A percentile compares a stretch with the other conserved stretches of the same genome.
Evolutionary conservation across 2,888 invertebrate species (phyloP).

Genomic region (Himalopsyche kuldschensis): DNA sequence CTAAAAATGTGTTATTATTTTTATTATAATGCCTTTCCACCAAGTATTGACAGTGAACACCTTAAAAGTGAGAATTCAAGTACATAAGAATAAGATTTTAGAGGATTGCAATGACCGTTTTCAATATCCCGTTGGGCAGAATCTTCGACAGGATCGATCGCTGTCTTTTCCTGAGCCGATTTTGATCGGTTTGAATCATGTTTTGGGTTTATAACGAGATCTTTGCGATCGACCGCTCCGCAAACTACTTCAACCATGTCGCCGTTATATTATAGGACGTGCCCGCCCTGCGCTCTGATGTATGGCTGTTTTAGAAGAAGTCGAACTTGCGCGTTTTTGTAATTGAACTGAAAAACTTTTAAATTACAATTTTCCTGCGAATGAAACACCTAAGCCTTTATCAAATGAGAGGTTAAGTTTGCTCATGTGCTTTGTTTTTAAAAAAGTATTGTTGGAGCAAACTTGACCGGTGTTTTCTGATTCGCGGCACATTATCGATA

Average conservation of each 20-base stretch:
- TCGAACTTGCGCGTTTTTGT: not conserved
- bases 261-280: not conserved
- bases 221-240: not conserved
- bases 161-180: not conserved
- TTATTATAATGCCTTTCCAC: too few species aligned
- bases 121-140: not conserved
- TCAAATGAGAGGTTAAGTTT: constrained; percentile 23
- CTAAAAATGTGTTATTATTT: too few species aligned
- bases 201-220: not conserved
- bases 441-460: not conserved
- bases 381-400: constrained; percentile 28
- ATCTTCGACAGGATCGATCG: not conserved
- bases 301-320: not conserved
- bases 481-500: not conserved
- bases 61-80: too few species aligned
- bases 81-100: not conserved
- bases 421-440: not conserved
- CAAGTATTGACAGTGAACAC: too few species aligned
- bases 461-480: not conserved
- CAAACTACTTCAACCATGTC: constrained; percentile 15
- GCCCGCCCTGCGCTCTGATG: not conserved
- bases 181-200: not conserved
- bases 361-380: not conserved
- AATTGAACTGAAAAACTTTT: not conserved
- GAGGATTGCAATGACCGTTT: not conserved